A percentile compares a stretch with the other conserved stretches of the same genome.
phyloP scores from a whole-genome alignment of 2,888 invertebrate species.

The Cryptocheilus praepositus region DNA sequence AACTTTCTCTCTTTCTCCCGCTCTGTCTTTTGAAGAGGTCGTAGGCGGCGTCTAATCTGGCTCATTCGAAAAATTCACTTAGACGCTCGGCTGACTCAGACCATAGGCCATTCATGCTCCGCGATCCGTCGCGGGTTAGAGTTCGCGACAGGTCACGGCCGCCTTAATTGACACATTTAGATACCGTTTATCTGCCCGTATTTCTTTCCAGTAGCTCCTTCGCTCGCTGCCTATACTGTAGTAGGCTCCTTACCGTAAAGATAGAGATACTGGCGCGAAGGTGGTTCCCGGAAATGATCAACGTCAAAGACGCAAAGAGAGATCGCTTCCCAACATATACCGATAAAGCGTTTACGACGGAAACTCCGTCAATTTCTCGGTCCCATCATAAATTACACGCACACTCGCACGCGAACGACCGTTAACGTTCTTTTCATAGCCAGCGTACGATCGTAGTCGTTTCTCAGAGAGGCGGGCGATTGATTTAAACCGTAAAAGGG shows the following conservation, averaged over 20 bases:
- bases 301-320: background rate
- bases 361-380: constrained; percentile 4
- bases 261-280: background rate
- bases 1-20: no score
- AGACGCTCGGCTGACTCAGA: background rate
- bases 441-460: constrained; percentile 43
- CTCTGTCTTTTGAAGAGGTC: background rate
- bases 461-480: constrained; percentile 48
- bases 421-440: constrained; percentile 23
- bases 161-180: constrained; percentile 51
- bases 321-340: constrained; percentile 3
- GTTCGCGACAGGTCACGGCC: constrained; percentile 49
- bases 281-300: background rate
- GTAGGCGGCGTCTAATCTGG: constrained; percentile 24
- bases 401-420: constrained; percentile 35
- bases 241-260: no score
- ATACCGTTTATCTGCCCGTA: constrained; percentile 33
- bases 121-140: constrained; percentile 26
- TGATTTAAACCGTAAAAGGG: constrained; percentile 58
- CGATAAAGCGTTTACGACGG: constrained; percentile 3
- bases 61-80: constrained; percentile 20
- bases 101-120: background rate
- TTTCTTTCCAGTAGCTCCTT: no score
- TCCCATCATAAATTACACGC: constrained; percentile 41
- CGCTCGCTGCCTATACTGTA: no score